Evolutionary conservation across 2,888 invertebrate species (phyloP), one percentile per base, ranked within the genome.

Genomic region (Kryphioiulus occultus): DNA sequence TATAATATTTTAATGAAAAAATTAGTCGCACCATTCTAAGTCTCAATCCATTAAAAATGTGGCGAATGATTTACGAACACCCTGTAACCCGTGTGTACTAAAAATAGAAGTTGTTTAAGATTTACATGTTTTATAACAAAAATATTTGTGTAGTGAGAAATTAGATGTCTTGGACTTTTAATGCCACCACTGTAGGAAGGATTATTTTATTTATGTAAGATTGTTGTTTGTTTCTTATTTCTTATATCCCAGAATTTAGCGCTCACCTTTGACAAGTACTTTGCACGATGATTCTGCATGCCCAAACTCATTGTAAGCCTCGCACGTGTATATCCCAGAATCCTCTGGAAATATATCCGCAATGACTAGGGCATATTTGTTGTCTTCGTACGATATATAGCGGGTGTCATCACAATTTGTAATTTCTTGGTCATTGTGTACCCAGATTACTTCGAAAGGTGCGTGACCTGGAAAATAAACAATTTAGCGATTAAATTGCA

Each of bases 241-340:
- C 35, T 35, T 35, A 35, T 35, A 35, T 35, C 7, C 3, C 35
- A 7, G 35, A 35, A 35, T 4, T 2, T 35, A 7, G 3, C 2
- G 35, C 92, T 91, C 91, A 94, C 93, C 94, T 90, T 92, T 91
- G 83, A 94, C 93, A 26, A 91, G 90, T 59, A 94, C 91, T 42
- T 91, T 91, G 87, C 93, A 93, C 85, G 92, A 93, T 86, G 94
- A 93, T 89, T 92, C 92, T 30, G 94, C 93, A 88, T 94, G 93
- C 32, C 95, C 95, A 90, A 93, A 93, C 53, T 92, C 91, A 90
- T 95, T 95, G 90, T 93, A 94, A 53, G 95, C 94, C 91, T 94
- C 94, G 91, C 95, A 95, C 89, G 93, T 93, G 91, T 95, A 96
- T 89, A 93, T 92, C 19, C 95, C 95, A 86, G 94, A 93, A 91